Evolutionary conservation across 2,888 invertebrate species (phyloP), one percentile per base, ranked within the genome.

Genomic region (Zeuzera pyrina): DNA sequence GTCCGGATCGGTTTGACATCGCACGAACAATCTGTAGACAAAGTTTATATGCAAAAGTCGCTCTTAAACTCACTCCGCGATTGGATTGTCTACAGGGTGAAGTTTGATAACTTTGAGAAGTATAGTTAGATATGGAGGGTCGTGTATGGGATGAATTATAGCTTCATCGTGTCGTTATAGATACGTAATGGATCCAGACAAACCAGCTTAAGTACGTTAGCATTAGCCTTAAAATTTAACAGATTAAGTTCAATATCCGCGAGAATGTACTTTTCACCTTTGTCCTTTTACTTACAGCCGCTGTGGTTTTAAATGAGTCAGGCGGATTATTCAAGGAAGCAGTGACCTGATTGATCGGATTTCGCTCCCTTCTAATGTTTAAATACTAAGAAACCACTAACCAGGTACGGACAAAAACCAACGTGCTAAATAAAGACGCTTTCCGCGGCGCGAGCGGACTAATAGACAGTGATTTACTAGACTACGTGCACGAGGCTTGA

Each of bases 11-110:
- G 61, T 71, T 70, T 70, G 69, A 76, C 69, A 68, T 65, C 56
- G 57, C 63, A 54, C 62, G 70, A 68, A 69, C 70, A 66, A 67
- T 68, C 66, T 60, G 60, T 53, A 57, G 68, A 41, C 64, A 66
- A 79, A 78, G 72, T 78, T 77, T 69, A 61, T 59, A 74, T 69
- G 69, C 72, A 72, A 74, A 76, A 74, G 71, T 74, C 63, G 59
- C 52, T 61, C 59, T 62, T 58, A 53, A 61, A 67, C 66, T 62
- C 57, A 54, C 57, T 53, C 54, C 47, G 41, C 61, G 63, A 72
- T 70, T 67, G 61, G 69, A 70, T 74, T 74, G 74, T 76, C 70
- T 72, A 58, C 52, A 50, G 52, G 44, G 44, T 47, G 49, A 68
- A 78, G 59, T 78, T 77, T 73, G 69, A 77, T 74, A 70, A 69